These are phyloP conservation scores for Pluvialis apricaria DNA, from an alignment of 2,113 vertebrate genomes.

Conservation along the genomic window DNA sequence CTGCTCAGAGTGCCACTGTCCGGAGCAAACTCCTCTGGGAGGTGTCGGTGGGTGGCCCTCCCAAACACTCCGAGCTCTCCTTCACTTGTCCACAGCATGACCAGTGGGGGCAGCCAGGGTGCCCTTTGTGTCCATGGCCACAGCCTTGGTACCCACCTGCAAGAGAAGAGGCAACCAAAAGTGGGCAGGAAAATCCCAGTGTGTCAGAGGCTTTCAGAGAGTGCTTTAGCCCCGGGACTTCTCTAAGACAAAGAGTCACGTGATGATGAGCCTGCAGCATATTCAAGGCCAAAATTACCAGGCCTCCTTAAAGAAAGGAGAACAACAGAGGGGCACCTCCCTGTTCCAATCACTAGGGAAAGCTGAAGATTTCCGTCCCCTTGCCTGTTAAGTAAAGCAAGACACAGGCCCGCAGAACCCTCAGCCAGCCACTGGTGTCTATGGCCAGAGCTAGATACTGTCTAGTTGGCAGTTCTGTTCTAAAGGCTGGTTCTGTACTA, in stretches of 20 bases:
- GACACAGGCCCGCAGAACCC: neutral
- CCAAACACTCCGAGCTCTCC: conserved; percentile 80
- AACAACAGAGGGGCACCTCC: neutral
- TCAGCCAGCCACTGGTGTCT: neutral
- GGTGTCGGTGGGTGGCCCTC: neutral
- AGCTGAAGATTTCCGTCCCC: neutral
- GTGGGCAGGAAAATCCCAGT: neutral
- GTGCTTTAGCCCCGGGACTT: neutral
- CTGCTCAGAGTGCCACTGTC: conserved; percentile 83
- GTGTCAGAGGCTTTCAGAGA: neutral
- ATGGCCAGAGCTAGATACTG: neutral
- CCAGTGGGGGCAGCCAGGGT: conserved; percentile 91
- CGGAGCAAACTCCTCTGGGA: conserved; percentile 72
- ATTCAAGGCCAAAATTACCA: neutral
- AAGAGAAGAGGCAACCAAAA: neutral
- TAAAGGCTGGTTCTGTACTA: neutral
- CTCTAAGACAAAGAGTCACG: accelerated
- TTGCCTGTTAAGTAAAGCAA: neutral
- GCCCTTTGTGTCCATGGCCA: conserved; percentile 89
- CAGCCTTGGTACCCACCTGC: conserved; percentile 94
- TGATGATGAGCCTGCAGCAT: neutral
- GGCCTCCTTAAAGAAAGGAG: neutral
- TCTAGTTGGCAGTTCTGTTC: too few relatives aligned
- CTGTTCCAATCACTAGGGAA: neutral
- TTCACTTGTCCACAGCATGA: conserved; percentile 87